A percentile compares a stretch with the other conserved stretches of the same genome.
Evolutionary conservation across 2,797 vertebrate species (phyloP).

Genomic region (Crax fasciolata): DNA sequence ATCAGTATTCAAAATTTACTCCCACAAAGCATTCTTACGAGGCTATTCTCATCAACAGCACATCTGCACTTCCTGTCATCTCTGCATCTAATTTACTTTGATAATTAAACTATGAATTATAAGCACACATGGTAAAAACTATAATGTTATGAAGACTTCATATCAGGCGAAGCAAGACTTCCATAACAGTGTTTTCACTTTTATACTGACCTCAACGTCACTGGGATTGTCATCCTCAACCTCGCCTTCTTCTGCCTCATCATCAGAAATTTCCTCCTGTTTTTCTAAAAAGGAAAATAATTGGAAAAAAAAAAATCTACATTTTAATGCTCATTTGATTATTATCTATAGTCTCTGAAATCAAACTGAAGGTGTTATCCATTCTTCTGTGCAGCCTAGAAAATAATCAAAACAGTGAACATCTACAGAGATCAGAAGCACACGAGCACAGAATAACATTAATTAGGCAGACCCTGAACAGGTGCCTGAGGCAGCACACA

Average conservation of each 20-base stretch:
- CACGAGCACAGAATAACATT: not conserved
- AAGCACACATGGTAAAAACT: not conserved
- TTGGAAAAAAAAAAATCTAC: not conserved
- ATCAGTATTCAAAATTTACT: not conserved
- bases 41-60: not conserved
- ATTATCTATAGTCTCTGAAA: slow-evolving; percentile 18
- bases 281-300: slow-evolving; percentile 78
- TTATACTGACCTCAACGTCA: slow-evolving; percentile 83
- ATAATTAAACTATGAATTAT: not conserved
- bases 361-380: slow-evolving; percentile 26
- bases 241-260: slow-evolving; percentile 87
- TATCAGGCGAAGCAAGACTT: not conserved
- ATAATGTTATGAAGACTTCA: not conserved
- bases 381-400: not conserved
- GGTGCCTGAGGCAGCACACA: not conserved
- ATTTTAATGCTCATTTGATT: not conserved
- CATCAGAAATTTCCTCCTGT: slow-evolving; percentile 85
- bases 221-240: slow-evolving; percentile 87
- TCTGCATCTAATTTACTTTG: not conserved
- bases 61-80: not conserved
- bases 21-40: not conserved
- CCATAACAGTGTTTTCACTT: not conserved
- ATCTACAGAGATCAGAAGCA: not conserved
- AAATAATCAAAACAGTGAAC: not conserved
- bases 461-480: not conserved